Conservation (phyloP, 2,888 invertebrate species). For the Leptothorax acervorum region DNA sequence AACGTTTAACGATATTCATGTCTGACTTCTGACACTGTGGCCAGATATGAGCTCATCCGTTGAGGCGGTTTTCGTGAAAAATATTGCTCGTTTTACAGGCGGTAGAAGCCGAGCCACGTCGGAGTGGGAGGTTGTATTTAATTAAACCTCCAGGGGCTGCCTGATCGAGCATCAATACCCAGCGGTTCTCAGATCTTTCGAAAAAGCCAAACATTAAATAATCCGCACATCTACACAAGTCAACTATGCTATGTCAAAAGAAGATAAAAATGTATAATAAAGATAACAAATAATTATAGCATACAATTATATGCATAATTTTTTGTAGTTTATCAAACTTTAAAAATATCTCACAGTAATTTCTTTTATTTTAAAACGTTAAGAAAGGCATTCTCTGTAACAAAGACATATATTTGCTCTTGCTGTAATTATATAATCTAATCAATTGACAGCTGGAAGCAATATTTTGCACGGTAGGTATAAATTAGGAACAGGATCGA, state of each 20-base stretch:
- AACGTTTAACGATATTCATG: constrained; percentile 53
- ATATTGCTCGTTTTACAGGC: constrained; percentile 80
- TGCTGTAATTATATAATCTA: constrained; percentile 8
- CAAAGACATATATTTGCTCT: background rate
- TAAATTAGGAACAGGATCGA: constrained; percentile 41
- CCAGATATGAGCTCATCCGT: constrained; percentile 70
- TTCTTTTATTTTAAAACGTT: background rate
- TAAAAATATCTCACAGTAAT: background rate
- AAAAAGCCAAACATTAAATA: constrained; percentile 50
- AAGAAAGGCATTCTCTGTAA: background rate
- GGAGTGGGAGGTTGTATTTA: constrained; percentile 81
- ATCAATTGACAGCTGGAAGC: constrained; percentile 26
- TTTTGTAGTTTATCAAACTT: background rate
- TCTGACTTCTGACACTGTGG: constrained; percentile 60
- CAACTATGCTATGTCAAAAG: background rate
- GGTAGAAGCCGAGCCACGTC: constrained; percentile 62
- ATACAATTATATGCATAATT: background rate
- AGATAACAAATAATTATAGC: background rate
- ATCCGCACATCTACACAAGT: background rate
- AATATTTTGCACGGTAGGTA: constrained; percentile 16
- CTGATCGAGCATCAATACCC: constrained; percentile 85
- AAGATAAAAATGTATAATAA: background rate
- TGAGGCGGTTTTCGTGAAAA: constrained; percentile 79
- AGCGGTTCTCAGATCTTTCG: constrained; percentile 80
- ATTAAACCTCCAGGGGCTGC: constrained; percentile 84